Conservation (phyloP, 2,797 vertebrate species). For the Pelodytes ibericus region DNA sequence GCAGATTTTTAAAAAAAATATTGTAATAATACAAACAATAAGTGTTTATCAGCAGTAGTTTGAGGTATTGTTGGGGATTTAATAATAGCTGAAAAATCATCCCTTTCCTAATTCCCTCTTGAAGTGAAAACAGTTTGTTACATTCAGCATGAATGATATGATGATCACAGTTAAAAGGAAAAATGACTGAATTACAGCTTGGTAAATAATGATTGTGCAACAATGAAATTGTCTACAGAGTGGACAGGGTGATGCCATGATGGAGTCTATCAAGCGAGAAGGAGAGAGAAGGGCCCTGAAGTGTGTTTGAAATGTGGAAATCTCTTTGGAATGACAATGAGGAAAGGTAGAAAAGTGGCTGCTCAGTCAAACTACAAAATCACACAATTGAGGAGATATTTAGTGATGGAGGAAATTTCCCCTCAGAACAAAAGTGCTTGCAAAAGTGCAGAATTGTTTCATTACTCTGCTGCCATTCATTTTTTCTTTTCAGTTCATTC, state of each 20-base stretch:
- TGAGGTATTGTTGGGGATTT: conserved; percentile 6
- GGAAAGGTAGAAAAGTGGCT: conserved; percentile 29
- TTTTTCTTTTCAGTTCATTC: too few relatives aligned
- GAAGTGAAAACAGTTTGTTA: conserved; percentile 35
- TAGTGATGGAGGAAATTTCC: too few relatives aligned
- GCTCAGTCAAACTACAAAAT: conserved; percentile 28
- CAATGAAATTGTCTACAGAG: conserved; percentile 44
- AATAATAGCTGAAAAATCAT: conserved; percentile 1
- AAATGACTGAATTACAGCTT: conserved; percentile 41
- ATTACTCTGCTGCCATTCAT: too few relatives aligned
- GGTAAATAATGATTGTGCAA: conserved; percentile 42
- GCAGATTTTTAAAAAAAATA: conserved; percentile 5
- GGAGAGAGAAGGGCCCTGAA: conserved; percentile 37
- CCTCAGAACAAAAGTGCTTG: too few relatives aligned
- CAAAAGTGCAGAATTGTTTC: too few relatives aligned
- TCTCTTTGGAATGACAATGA: conserved; percentile 52
- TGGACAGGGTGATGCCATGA: conserved; percentile 39
- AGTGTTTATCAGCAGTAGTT: not conserved
- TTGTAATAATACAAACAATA: not conserved
- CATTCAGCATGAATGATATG: conserved; percentile 29
- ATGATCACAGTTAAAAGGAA: conserved; percentile 16
- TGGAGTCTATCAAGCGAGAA: conserved; percentile 44
- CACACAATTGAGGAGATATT: too few relatives aligned
- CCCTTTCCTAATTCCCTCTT: conserved; percentile 25
- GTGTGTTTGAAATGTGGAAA: conserved; percentile 46